Evolutionary conservation across 2,888 invertebrate species (phyloP).

Genomic region (Tiliacea aurago): DNA sequence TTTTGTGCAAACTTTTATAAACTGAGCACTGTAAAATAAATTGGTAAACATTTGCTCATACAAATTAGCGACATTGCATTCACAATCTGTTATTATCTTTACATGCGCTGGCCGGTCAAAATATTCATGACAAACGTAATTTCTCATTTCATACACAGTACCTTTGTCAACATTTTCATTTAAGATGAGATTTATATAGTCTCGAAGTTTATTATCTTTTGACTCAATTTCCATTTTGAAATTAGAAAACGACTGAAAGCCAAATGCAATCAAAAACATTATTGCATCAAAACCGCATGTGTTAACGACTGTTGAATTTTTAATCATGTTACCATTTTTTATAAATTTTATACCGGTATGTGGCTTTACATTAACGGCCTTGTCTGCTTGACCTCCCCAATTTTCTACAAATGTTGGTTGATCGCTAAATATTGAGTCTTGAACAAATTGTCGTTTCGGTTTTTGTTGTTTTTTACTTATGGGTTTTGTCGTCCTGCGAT

Average conservation of each 20-base stretch:
- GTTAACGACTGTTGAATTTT: constrained; percentile 35
- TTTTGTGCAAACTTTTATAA: constrained; percentile 39
- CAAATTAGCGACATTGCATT: constrained; percentile 45
- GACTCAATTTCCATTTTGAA: constrained; percentile 42
- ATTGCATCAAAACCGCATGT: constrained; percentile 44
- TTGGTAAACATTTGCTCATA: constrained; percentile 38
- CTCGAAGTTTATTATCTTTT: constrained; percentile 42
- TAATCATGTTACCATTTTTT: constrained; percentile 40
- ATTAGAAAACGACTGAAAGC: constrained; percentile 36
- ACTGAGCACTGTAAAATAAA: constrained; percentile 42
- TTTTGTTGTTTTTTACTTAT: constrained; percentile 40
- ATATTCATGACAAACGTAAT: constrained; percentile 43
- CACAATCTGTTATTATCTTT: constrained; percentile 39
- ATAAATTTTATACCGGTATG: constrained; percentile 43
- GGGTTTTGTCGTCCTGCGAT: constrained; percentile 41
- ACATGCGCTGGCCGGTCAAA: constrained; percentile 40
- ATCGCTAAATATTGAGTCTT: constrained; percentile 46
- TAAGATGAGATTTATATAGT: constrained; percentile 43
- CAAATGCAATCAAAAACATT: constrained; percentile 42
- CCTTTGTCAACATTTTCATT: constrained; percentile 43
- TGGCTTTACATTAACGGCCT: constrained; percentile 47
- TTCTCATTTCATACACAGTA: constrained; percentile 41
- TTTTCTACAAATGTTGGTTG: constrained; percentile 47
- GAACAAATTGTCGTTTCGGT: constrained; percentile 42
- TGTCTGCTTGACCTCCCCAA: constrained; percentile 45